phyloP scores from a whole-genome alignment of 2,797 vertebrate species.

The Huso huso region DNA sequence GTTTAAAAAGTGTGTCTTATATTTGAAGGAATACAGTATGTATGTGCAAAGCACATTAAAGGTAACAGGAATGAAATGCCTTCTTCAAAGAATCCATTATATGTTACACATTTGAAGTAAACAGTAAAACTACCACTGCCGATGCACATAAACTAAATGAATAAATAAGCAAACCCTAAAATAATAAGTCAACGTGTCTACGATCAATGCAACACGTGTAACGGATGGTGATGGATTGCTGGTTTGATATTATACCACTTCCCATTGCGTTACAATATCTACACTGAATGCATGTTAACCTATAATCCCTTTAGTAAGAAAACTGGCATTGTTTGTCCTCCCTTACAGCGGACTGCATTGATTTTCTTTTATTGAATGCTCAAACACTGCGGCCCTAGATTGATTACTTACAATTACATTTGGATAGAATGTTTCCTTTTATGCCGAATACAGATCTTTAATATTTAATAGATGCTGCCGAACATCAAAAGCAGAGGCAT shows the following conservation, averaged over 20 bases:
- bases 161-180: no score
- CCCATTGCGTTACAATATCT: conserved; percentile 71
- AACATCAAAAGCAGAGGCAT: conserved; percentile 19
- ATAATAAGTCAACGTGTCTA: conserved; percentile 69
- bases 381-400: conserved; percentile 74
- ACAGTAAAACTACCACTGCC: no score
- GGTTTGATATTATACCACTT: conserved; percentile 84
- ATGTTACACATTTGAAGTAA: no score
- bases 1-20: no score
- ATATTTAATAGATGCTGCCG: conserved; percentile 44
- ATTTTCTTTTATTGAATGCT: conserved; percentile 89
- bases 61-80: no score
- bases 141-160: no score
- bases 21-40: no score
- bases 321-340: conserved; percentile 79
- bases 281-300: conserved; percentile 91
- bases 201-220: conserved; percentile 78
- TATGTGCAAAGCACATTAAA: no score
- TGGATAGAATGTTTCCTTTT: conserved; percentile 71
- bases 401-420: conserved; percentile 91
- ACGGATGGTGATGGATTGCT: conserved; percentile 79
- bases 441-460: conserved; percentile 59
- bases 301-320: conserved; percentile 82
- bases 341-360: conserved; percentile 71
- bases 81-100: no score